Evolutionary conservation across 2,113 vertebrate species (phyloP), one percentile per base, ranked within the genome.

Genomic region (Sterna hirundo): DNA sequence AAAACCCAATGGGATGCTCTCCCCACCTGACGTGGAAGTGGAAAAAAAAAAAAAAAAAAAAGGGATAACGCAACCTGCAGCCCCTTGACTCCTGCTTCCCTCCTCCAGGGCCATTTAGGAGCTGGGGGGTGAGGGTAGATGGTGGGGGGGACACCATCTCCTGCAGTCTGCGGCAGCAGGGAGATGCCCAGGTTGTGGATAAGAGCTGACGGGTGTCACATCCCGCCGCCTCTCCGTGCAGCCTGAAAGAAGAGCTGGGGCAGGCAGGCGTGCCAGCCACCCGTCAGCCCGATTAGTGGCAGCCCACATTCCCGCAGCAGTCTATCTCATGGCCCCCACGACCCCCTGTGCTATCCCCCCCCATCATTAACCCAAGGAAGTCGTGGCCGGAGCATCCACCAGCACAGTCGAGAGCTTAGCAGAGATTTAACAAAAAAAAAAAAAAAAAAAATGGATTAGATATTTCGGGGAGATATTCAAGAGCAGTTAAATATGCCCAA

Each of bases 401-500:
- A 15, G 78, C 27, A 64, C 34, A 91, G 68, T 38, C 32, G 40
- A 76, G 62, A 91, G 86, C 88, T 87, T 54, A 82, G 77, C 69
- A 42, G 77, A 76, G 86, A 92, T 78, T 91, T 80, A 90, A 54
- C 13, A 20, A 11, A 34, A 11, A 34, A 44, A 46, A 46, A 60
- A 47, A 79, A 86, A 52, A 46, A 46, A 60, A 47, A 79, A 86
- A 52, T 38, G 21, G 14, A 83, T 95, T 89, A 46, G 81, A 60
- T 83, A 82, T 96, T 96, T 92, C 0, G 5, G 89, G 91, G 91
- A 84, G 86, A 88, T 93, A 93, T 32, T 92, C 86, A 22, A 64
- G 65, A 93, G 81, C 54, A 3, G 64, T 94, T 94, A 92, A 95
- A 94, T 94, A 79, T 95, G 94, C 87, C 90, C 95, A 64, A 12